phyloP scores from a whole-genome alignment of 2,113 vertebrate species.

The Tenebrosternarchus preto region DNA sequence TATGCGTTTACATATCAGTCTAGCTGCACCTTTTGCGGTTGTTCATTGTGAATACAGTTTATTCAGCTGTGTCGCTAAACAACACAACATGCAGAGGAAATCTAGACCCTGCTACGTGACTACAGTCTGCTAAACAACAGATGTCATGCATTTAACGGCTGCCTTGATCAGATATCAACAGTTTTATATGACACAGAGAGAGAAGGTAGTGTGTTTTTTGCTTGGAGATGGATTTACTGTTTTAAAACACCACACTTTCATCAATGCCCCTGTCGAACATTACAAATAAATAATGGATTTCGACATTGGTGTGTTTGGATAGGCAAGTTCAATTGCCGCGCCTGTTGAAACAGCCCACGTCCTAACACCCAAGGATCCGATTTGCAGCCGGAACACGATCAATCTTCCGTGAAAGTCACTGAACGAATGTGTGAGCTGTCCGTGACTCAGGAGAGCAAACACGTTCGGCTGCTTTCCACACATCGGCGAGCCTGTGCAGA shows the following conservation, averaged over 20 bases:
- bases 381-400: neutral
- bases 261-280: neutral
- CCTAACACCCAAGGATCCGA: conserved; percentile 12
- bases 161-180: neutral
- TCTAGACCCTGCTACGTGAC: neutral
- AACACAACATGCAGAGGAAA: neutral
- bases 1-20: too few relatives aligned
- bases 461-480: conserved; percentile 19
- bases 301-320: neutral
- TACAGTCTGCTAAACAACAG: too few relatives aligned
- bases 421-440: neutral
- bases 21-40: too few relatives aligned
- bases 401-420: neutral
- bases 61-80: neutral
- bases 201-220: neutral
- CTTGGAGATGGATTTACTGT: neutral
- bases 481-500: conserved; percentile 12
- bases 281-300: neutral
- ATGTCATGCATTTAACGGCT: too few relatives aligned
- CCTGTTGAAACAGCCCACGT: conserved; percentile 14
- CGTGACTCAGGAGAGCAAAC: conserved; percentile 39
- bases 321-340: neutral
- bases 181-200: neutral
- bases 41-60: neutral
- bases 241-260: neutral